phyloP scores from a whole-genome alignment of 2,888 invertebrate genomes.

The Bruchidius siliquastri region DNA sequence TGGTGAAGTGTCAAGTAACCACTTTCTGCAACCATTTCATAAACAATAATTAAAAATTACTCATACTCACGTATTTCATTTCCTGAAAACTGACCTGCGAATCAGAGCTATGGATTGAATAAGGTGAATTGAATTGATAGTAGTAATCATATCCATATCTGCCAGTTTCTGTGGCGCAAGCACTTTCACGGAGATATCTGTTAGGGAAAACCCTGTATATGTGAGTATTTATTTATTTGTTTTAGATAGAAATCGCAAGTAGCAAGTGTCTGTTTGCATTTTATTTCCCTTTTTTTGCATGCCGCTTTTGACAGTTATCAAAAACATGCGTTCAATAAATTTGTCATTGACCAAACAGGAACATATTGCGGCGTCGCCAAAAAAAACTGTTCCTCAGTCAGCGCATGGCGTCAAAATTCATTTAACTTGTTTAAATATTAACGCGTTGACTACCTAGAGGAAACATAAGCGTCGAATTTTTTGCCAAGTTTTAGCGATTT shows the following conservation, averaged over 20 bases:
- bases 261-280: background rate
- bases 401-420: slow-evolving; percentile 35
- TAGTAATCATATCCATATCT: background rate
- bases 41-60: background rate
- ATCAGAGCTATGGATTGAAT: background rate
- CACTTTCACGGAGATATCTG: background rate
- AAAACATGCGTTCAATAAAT: slow-evolving; percentile 37
- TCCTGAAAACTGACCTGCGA: background rate
- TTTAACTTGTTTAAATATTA: slow-evolving; percentile 15
- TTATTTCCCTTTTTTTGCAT: background rate
- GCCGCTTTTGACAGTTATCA: background rate
- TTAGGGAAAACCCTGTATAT: background rate
- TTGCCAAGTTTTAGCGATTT: background rate
- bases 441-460: background rate
- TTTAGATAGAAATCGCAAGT: background rate
- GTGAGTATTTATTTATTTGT: background rate
- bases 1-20: no score
- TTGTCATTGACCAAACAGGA: slow-evolving; percentile 32
- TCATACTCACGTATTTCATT: background rate
- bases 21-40: background rate
- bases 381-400: slow-evolving; percentile 18
- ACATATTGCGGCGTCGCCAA: slow-evolving; percentile 38
- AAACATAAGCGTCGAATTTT: background rate
- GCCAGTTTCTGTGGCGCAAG: background rate
- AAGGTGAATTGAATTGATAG: background rate